Evolutionary conservation across 2,888 invertebrate species (phyloP).

Genomic region (Machimus atricapillus): DNA sequence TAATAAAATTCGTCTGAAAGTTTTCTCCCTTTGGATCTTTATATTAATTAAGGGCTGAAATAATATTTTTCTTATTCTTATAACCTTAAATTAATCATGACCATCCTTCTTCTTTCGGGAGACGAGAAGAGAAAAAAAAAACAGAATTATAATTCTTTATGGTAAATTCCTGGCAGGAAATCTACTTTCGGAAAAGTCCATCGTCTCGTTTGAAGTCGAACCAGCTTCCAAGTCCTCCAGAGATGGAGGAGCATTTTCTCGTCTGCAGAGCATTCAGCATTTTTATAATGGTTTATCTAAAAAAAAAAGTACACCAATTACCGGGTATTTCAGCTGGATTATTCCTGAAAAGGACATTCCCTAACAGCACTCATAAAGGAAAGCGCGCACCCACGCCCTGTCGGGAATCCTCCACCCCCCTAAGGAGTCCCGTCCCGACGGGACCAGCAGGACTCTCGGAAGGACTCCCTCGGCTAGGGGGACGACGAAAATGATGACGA

Average conservation of each 20-base stretch:
- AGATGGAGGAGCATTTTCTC: not conserved
- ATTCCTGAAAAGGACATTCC: constrained; percentile 18
- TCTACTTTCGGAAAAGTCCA: not conserved
- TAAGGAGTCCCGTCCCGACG: not conserved
- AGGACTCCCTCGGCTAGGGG: not conserved
- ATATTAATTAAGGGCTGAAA: not conserved
- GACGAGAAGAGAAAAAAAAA: not conserved
- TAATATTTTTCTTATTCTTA: not conserved
- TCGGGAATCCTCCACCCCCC: not conserved
- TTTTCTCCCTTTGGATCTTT: not conserved
- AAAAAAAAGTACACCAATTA: constrained; percentile 26
- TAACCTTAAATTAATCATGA: not conserved
- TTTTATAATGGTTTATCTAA: constrained; percentile 9
- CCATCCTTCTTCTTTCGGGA: not conserved
- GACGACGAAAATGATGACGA: not conserved
- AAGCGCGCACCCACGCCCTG: not conserved
- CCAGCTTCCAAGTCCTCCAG: not conserved
- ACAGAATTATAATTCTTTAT: not conserved
- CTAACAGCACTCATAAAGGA: constrained; percentile 29
- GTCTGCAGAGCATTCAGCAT: not conserved
- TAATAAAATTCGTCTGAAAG: not conserved
- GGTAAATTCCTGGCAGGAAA: not conserved
- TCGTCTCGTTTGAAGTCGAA: not conserved
- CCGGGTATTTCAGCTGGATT: constrained; percentile 26
- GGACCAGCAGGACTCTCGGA: not conserved